A percentile compares a stretch with the other conserved stretches of the same genome.
Conservation (phyloP, 2,888 invertebrate species). For the Melanotus villosus region DNA sequence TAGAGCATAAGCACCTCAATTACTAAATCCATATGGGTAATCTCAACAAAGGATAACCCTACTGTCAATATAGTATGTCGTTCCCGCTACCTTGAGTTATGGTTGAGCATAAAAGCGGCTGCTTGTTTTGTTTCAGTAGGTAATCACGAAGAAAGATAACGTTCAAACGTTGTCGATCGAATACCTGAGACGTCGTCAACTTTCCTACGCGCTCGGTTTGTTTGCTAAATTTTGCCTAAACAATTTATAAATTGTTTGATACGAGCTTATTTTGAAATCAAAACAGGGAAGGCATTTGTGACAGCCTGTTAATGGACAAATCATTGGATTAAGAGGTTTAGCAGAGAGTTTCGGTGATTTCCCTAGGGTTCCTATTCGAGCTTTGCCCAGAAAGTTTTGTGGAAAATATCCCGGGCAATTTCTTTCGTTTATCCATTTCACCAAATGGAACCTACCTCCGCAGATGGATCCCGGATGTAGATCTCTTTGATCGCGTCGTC, state of each 20-base stretch:
- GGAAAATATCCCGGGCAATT: constrained; percentile 52
- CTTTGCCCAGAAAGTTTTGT: constrained; percentile 54
- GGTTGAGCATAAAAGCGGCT: neutral
- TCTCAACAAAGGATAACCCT: neutral
- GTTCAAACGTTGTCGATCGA: neutral
- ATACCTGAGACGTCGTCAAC: neutral
- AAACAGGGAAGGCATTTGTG: constrained; percentile 1
- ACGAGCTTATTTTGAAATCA: constrained; percentile 9
- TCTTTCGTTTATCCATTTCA: constrained; percentile 21
- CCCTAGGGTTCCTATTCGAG: constrained; percentile 56
- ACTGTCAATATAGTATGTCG: constrained; percentile 1
- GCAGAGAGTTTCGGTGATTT: constrained; percentile 59
- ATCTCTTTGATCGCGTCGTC: constrained; percentile 76
- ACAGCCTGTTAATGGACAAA: constrained; percentile 57
- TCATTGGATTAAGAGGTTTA: constrained; percentile 60
- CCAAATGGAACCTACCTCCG: constrained; percentile 70
- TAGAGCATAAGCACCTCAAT: neutral
- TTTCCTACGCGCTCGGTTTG: neutral
- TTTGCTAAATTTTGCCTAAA: neutral
- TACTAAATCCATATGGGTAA: neutral
- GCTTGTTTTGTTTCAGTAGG: constrained; percentile 12
- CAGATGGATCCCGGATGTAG: constrained; percentile 78
- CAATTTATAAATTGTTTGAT: neutral
- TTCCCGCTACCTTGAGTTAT: neutral
- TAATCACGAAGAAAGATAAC: constrained; percentile 4